Percentiles rank a stretch among this genome's conserved stretches.
Evolutionary conservation across 1,140 invertebrate genomes (phyloP).

Genomic region (Ladona fulva): DNA sequence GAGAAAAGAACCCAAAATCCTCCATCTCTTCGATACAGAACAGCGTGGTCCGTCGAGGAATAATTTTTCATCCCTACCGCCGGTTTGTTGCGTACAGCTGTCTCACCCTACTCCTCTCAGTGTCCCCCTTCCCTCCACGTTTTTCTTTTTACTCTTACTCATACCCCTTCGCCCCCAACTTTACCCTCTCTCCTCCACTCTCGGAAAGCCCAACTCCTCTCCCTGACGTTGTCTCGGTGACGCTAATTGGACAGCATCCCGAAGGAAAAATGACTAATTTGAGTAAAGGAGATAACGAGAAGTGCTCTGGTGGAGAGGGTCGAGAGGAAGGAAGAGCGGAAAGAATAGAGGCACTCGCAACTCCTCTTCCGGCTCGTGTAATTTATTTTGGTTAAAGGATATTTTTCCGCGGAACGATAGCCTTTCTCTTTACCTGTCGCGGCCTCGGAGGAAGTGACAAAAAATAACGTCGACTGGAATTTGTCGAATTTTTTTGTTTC

Average conservation of each 20-base stretch:
- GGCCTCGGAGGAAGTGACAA: background rate
- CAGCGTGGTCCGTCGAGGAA: too few species aligned
- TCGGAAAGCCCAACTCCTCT: background rate
- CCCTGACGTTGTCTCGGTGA: background rate
- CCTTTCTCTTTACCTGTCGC: background rate
- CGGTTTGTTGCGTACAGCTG: too few species aligned
- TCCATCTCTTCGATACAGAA: too few species aligned
- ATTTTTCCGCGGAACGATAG: background rate
- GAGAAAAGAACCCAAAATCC: too few species aligned
- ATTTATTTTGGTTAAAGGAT: background rate
- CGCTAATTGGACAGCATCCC: background rate
- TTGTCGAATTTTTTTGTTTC: too few species aligned
- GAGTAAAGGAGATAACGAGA: background rate
- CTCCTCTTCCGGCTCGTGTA: background rate
- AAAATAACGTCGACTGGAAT: too few species aligned
- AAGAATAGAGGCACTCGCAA: background rate
- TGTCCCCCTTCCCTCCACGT: background rate
- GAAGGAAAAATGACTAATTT: conserved; percentile 3
- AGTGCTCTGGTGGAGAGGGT: too few species aligned
- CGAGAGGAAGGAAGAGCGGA: background rate
- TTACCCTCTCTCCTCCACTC: background rate
- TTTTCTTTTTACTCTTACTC: background rate
- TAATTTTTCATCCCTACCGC: too few species aligned
- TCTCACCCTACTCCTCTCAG: background rate
- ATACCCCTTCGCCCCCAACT: background rate